Percentiles rank a stretch among this genome's conserved stretches.
Evolutionary conservation across 2,113 vertebrate genomes (phyloP).

Genomic region (Dissostichus mawsoni): DNA sequence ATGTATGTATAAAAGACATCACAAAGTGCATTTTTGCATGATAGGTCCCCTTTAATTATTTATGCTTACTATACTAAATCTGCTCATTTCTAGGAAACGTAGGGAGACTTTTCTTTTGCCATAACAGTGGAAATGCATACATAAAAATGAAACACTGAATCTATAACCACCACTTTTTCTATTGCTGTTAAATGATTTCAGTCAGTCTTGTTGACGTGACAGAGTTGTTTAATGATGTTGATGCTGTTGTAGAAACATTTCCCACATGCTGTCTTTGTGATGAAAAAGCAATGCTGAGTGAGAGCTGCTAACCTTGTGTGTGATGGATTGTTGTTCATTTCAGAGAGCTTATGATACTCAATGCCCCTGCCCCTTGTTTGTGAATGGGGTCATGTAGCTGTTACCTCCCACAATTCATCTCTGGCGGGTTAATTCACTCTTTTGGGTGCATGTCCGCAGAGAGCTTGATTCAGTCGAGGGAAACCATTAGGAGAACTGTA

Average conservation of each 20-base stretch:
- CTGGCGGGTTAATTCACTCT: slow-evolving; percentile 55
- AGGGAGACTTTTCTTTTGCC: neutral
- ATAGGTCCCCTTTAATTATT: neutral
- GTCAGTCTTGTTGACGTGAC: neutral
- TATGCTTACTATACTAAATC: neutral
- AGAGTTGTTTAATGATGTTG: neutral
- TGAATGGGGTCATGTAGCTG: slow-evolving; percentile 42
- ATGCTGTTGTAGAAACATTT: neutral
- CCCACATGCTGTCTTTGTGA: slow-evolving; percentile 19
- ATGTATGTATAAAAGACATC: too few species aligned
- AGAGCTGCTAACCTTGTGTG: slow-evolving; percentile 36
- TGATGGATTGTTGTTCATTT: slow-evolving; percentile 48
- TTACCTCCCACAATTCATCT: slow-evolving; percentile 45
- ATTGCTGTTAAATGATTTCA: neutral
- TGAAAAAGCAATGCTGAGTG: slow-evolving; percentile 31
- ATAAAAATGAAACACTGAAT: neutral
- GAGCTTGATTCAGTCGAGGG: slow-evolving; percentile 50
- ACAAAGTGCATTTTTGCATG: too few species aligned
- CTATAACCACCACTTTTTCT: neutral
- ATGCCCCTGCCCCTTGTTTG: slow-evolving; percentile 11
- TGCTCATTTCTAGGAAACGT: neutral
- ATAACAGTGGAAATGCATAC: neutral
- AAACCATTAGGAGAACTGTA: slow-evolving; percentile 60
- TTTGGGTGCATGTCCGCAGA: slow-evolving; percentile 36
- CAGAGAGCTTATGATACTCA: slow-evolving; percentile 48